A percentile compares a stretch with the other conserved stretches of the same genome.
These are phyloP conservation scores for Hybognathus amarus DNA, from an alignment of 2,797 vertebrate species.

Conservation along the genomic window DNA sequence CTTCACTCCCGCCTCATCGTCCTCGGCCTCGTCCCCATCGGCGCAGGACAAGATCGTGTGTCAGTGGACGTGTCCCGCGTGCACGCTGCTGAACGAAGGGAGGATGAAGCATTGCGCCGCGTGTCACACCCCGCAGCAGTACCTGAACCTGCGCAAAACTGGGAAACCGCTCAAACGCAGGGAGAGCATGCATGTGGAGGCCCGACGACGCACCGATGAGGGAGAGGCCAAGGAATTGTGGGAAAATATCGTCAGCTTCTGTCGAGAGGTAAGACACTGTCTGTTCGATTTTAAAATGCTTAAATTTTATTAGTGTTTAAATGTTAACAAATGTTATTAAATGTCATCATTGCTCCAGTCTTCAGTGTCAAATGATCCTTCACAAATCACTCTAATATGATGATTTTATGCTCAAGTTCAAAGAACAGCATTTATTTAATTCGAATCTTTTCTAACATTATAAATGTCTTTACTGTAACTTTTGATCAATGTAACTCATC, in stretches of 20 bases:
- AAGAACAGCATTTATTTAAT: too few species aligned
- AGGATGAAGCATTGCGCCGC: slow-evolving; percentile 90
- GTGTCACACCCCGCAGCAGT: slow-evolving; percentile 94
- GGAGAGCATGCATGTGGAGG: slow-evolving; percentile 95
- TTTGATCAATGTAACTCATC: too few species aligned
- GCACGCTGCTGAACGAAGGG: slow-evolving; percentile 89
- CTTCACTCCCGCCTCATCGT: slow-evolving; percentile 63
- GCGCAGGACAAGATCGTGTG: slow-evolving; percentile 73
- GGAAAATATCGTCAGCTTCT: slow-evolving; percentile 98
- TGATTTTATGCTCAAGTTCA: too few species aligned
- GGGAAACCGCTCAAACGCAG: slow-evolving; percentile 85
- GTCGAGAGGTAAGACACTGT: slow-evolving; percentile 86
- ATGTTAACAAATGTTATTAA: too few species aligned
- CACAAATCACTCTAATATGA: too few species aligned
- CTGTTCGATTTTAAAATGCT: neutral
- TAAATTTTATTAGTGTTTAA: neutral
- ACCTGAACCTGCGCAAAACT: slow-evolving; percentile 83
- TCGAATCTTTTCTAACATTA: too few species aligned
- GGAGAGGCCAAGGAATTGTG: slow-evolving; percentile 96
- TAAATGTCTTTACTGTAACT: too few species aligned
- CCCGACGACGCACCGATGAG: slow-evolving; percentile 90
- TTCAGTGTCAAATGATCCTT: too few species aligned
- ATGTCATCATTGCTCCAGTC: too few species aligned
- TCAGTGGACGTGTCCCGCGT: slow-evolving; percentile 94
- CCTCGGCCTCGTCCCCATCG: slow-evolving; percentile 62